Evolutionary conservation across 2,888 invertebrate genomes (phyloP).

Genomic region (Eristalis tenax): DNA sequence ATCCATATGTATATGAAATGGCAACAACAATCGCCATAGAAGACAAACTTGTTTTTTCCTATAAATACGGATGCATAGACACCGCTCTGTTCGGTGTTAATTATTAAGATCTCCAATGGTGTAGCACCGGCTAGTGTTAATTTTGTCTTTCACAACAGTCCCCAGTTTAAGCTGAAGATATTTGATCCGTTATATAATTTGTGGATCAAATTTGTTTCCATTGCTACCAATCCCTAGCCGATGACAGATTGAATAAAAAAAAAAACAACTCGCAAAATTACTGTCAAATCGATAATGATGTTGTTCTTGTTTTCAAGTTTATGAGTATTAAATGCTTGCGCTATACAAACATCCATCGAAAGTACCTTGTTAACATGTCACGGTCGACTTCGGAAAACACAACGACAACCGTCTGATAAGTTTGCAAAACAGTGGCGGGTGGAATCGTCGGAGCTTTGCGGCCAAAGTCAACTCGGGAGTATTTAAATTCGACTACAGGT

Average conservation of each 20-base stretch:
- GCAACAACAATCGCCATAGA: conserved; percentile 1
- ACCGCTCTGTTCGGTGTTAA: conserved; percentile 41
- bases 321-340: not conserved
- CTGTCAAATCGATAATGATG: too few species aligned
- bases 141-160: conserved; percentile 36
- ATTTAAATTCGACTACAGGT: conserved; percentile 1
- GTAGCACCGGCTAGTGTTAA: conserved; percentile 34
- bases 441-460: not conserved
- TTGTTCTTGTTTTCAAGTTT: not conserved
- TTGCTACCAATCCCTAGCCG: not conserved
- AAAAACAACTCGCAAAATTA: not conserved
- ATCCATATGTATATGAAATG: not conserved
- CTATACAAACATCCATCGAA: conserved; percentile 17
- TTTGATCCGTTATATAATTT: not conserved
- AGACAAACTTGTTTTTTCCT: conserved; percentile 14
- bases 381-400: conserved; percentile 39
- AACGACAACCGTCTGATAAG: not conserved
- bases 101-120: conserved; percentile 26
- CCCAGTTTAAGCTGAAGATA: not conserved
- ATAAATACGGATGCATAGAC: not conserved
- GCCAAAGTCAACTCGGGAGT: not conserved
- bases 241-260: not conserved
- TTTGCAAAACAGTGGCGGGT: not conserved
- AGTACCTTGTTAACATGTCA: conserved; percentile 56
- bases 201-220: not conserved